Base-by-base conservation (phyloP, 2,888 invertebrate species). In the Crematogaster levior region DNA sequence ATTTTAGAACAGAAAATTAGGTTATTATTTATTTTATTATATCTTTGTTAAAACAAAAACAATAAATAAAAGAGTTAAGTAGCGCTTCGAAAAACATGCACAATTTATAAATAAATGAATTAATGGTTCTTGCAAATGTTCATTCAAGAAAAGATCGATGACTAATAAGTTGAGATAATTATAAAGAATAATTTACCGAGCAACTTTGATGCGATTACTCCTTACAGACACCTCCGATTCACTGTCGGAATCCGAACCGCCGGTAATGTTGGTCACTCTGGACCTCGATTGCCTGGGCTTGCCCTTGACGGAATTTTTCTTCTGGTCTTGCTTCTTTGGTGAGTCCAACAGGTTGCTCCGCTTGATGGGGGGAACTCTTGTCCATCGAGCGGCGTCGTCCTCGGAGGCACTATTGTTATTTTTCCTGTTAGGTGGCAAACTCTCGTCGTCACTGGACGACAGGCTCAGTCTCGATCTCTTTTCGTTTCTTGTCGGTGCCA, bases 271-370 rank as follows among this genome's bases (percentile, higher is more conserved):
- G 43, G 93, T 91, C 0, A 93, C 89, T n/a, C 93, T 86, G 3
- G 94, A 91, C 21, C 92, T 89, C 3, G 92, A 91, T 48, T 93
- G 91, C 27, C 92, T 94, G 60, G 90, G 94, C 89, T 92, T 95
- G 88, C 83, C 94, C 92, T 94, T 96, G 90, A 89, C 85, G 0
- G 93, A 91, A 75, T 91, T 93, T 85, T 93, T 93, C 85, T 93
- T 93, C 34, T 94, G 94, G 30, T 91, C 89, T 48, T 90, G 91
- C 60, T 93, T 93, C 73, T 91, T 92, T 60, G 92, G 90, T n/a
- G 92, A 91, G 27, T 94, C 93, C 3, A 89, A 85, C 34, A 91
- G 79, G 27, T 93, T 93, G 81, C 72, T 92, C 7, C 93, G 92
- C 70, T 94, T 94, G 6, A 91, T 82, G 3, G 93, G 61, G 3